Percentiles rank a stretch among this genome's conserved stretches.
phyloP scores from a whole-genome alignment of 1,140 invertebrate genomes.

The Ceratoteleas bidentatus region DNA sequence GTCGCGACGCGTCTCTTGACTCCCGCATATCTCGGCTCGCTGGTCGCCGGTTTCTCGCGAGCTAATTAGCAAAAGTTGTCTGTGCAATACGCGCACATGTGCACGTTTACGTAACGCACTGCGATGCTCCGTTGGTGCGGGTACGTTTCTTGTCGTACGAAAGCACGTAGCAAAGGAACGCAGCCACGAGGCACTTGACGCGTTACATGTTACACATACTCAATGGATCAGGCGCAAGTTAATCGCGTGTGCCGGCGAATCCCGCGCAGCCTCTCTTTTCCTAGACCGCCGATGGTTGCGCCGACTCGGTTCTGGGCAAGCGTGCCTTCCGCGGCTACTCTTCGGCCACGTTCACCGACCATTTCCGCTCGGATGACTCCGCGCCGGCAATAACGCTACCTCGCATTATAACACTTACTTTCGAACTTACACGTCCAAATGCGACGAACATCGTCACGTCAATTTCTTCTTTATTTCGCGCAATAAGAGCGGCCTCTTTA shows the following conservation, averaged over 20 bases:
- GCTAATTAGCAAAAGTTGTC: constrained; percentile 81
- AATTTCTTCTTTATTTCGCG: not conserved
- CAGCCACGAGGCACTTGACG: constrained; percentile 32
- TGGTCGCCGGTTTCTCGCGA: constrained; percentile 78
- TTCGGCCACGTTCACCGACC: constrained; percentile 68
- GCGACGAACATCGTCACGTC: constrained; percentile 9
- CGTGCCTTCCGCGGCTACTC: constrained; percentile 70
- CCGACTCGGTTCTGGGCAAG: constrained; percentile 53
- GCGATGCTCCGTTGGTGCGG: constrained; percentile 28
- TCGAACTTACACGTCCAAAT: constrained; percentile 42
- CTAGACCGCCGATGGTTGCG: constrained; percentile 66
- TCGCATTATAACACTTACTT: constrained; percentile 49
- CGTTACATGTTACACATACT: constrained; percentile 56
- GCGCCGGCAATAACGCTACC: constrained; percentile 47
- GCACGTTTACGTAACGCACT: constrained; percentile 74
- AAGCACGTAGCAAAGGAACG: not conserved
- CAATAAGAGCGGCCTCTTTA: not conserved
- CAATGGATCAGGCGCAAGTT: constrained; percentile 64
- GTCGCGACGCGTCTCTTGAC: constrained; percentile 21
- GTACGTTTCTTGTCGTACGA: constrained; percentile 20
- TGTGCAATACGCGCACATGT: constrained; percentile 76
- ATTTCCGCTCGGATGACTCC: constrained; percentile 70
- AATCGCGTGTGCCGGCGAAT: constrained; percentile 57
- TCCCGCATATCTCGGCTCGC: constrained; percentile 70
- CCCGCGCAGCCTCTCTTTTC: constrained; percentile 74